A percentile compares a stretch with the other conserved stretches of the same genome.
Evolutionary conservation across 2,797 vertebrate genomes (phyloP).

Genomic region (Sitta carolinensis): DNA sequence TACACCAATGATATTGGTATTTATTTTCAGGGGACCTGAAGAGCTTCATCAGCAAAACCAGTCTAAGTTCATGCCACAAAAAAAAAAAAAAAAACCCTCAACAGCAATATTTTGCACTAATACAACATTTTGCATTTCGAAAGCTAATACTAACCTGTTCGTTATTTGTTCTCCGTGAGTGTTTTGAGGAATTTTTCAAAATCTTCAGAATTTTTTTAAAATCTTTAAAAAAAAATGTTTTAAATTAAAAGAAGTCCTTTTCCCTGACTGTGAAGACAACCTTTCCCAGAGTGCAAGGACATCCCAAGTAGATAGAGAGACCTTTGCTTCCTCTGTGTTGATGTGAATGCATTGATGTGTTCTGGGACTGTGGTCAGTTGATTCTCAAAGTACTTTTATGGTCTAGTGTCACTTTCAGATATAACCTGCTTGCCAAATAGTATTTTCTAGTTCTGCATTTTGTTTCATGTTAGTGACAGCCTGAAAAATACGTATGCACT

Average conservation of each 20-base stretch:
- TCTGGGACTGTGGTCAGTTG: neutral
- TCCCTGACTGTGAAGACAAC: neutral
- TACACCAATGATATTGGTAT: neutral
- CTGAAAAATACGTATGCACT: neutral
- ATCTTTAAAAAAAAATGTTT: neutral
- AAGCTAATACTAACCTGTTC: neutral
- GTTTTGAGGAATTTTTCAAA: neutral
- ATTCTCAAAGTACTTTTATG: neutral
- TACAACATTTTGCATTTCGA: neutral
- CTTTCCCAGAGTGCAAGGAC: neutral
- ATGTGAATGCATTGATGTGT: neutral
- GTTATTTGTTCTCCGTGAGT: neutral
- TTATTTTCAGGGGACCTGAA: constrained; percentile 9
- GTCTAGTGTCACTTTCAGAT: neutral
- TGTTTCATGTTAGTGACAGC: neutral
- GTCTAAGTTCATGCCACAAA: neutral
- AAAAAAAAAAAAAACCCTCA: fast-evolving
- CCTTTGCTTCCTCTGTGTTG: neutral
- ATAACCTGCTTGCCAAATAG: constrained; percentile 3
- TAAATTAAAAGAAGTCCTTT: neutral
- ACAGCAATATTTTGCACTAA: neutral
- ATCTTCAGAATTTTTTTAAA: neutral
- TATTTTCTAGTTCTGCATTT: neutral
- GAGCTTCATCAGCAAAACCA: constrained; percentile 8
- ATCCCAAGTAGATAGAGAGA: neutral